Base-by-base conservation (phyloP, 2,113 vertebrate genomes). In the Rhea pennata region DNA sequence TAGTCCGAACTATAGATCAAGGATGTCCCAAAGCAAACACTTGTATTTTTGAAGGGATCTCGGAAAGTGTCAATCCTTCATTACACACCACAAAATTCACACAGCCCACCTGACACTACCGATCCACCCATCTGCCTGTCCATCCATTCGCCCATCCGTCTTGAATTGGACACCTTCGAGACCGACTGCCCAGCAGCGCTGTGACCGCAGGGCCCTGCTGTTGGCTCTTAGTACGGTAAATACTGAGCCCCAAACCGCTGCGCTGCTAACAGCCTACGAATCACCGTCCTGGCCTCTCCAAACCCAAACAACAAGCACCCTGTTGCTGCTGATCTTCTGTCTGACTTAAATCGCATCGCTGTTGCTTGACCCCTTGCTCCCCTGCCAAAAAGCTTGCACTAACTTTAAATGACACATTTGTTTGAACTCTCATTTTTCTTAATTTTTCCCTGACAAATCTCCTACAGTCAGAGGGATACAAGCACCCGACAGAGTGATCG, bases 261-360 rank as follows among this genome's bases (percentile, higher is more conserved):
- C 26, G 5, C 9, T 13, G 20, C 33, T 12, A 83, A 70, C 8
- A 66, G 6, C 31, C 17, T 70, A 42, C 10, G 16, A 74, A 59
- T 19, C 61, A 77, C 10, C 12, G 36, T 10, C 64, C 27, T 27
- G 22, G 46, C 27, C 31, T 65, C 67, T 27, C 17, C 79, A 65
- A 62, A 51, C 4, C 72, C 17, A 33, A 0, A 23, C 17, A 79
- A 14, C 15, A 59, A 5, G 26, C 0, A 0, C 12, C 69, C 64
- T 1, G 0, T 24, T 72, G 23, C 53, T 76, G 64, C 75, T 76
- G 22, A 85, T 31, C 10, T 75, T 72, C 33, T 46, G 12, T 61
- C 73, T 85, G 16, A 81, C 51, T 76, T 10, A 39, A 67, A 17
- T 29, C 21, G 75, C 50, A 53, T 14, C n/a, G 29, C 9, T 50